Conservation (phyloP, 2,888 invertebrate species). For the Dione juno region DNA sequence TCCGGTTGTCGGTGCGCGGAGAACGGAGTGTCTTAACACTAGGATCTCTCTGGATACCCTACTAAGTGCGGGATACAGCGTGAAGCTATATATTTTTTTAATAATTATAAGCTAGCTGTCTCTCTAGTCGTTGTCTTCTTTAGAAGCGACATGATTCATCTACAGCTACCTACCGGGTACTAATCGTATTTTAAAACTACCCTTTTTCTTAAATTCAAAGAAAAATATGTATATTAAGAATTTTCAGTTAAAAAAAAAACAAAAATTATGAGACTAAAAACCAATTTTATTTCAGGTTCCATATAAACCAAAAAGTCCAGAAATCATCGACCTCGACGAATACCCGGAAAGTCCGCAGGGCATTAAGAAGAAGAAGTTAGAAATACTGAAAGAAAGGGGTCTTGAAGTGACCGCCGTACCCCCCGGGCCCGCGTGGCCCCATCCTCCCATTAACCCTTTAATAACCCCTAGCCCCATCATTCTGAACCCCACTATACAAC, state of each 20-base stretch:
- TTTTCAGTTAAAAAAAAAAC: background rate
- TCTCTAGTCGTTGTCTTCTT: no score
- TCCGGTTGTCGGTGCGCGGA: no score
- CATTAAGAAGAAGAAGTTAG: conserved; percentile 87
- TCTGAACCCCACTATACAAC: conserved; percentile 70
- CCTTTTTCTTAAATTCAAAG: no score
- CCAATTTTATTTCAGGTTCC: conserved; percentile 71
- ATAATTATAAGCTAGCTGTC: no score
- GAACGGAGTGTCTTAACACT: no score
- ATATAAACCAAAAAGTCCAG: conserved; percentile 85
- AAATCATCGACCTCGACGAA: conserved; percentile 85
- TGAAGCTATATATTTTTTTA: no score
- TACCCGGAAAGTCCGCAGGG: conserved; percentile 77
- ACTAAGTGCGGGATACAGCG: no score
- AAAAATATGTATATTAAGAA: no score
- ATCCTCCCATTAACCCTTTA: conserved; percentile 48
- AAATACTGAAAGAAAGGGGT: conserved; percentile 89
- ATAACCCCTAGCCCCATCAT: conserved; percentile 57
- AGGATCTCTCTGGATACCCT: no score
- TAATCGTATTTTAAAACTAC: no score
- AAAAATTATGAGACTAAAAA: background rate
- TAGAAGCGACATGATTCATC: no score
- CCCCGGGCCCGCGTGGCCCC: conserved; percentile 56
- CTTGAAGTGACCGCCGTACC: conserved; percentile 89
- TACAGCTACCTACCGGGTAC: no score